phyloP scores from a whole-genome alignment of 2,888 invertebrate genomes.

The Heteromurus nitidus region DNA sequence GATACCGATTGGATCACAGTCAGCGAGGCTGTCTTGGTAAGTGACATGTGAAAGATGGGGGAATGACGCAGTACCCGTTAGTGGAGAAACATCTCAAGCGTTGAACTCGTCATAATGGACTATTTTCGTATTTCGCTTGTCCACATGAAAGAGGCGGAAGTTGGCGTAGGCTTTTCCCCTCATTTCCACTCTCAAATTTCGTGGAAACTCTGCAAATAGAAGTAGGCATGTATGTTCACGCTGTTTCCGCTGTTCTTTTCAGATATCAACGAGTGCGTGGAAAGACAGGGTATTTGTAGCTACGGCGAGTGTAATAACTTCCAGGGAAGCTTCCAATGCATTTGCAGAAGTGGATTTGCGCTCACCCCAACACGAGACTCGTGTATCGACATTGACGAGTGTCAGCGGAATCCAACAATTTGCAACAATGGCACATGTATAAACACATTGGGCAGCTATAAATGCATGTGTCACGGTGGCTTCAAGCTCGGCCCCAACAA shows the following conservation, averaged over 20 bases:
- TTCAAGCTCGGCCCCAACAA: constrained; percentile 86
- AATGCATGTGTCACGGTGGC: constrained; percentile 85
- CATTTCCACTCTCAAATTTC: background rate
- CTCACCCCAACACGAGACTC: constrained; percentile 81
- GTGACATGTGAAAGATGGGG: too few species aligned
- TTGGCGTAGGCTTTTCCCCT: background rate
- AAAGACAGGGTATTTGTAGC: constrained; percentile 81
- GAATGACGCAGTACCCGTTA: too few species aligned
- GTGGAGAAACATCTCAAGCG: too few species aligned
- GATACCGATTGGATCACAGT: constrained; percentile 80
- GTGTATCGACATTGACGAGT: constrained; percentile 85
- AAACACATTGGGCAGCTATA: constrained; percentile 85
- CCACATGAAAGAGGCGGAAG: background rate
- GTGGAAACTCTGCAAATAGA: background rate
- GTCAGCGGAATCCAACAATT: constrained; percentile 79
- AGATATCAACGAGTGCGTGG: constrained; percentile 86
- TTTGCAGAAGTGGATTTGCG: constrained; percentile 82
- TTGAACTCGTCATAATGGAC: too few species aligned
- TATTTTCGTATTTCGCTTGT: constrained; percentile 5
- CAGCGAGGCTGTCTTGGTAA: constrained; percentile 78
- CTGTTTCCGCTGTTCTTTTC: constrained; percentile 61
- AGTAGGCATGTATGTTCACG: background rate
- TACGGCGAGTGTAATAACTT: constrained; percentile 88
- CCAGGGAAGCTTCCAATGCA: constrained; percentile 76
- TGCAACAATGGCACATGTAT: constrained; percentile 88